phyloP scores from a whole-genome alignment of 2,113 vertebrate genomes.

The Ailuropoda melanoleuca region DNA sequence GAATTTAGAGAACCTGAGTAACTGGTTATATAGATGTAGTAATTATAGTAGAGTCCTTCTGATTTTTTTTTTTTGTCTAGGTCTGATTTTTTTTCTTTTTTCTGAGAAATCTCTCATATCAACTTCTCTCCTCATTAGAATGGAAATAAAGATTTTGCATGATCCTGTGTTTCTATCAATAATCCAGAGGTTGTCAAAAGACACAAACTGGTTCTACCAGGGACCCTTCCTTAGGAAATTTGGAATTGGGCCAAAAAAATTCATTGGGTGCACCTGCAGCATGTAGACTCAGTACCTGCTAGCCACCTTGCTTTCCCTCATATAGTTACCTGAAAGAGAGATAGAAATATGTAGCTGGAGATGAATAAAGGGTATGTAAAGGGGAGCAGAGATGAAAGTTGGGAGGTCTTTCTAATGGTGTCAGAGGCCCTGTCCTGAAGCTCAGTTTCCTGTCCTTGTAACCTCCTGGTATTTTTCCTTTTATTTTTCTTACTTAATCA shows the following conservation, averaged over 20 bases:
- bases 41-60: neutral
- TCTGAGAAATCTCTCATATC: neutral
- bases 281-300: neutral
- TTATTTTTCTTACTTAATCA: neutral
- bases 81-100: neutral
- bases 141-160: neutral
- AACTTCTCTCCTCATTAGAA: neutral
- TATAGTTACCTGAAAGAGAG: neutral
- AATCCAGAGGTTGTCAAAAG: neutral
- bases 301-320: neutral
- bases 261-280: neutral
- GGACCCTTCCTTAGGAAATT: neutral
- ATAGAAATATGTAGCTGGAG: neutral
- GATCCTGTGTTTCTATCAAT: neutral
- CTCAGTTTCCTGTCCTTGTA: neutral
- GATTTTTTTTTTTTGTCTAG: neutral
- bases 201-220: neutral
- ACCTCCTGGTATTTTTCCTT: neutral
- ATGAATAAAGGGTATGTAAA: neutral
- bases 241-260: neutral
- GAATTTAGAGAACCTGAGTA: neutral
- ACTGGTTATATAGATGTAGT: neutral
- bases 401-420: neutral
- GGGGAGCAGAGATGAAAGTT: rapidly evolving
- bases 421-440: neutral